A percentile compares a stretch with the other conserved stretches of the same genome.
Conservation (phyloP, 2,113 vertebrate genomes). For the Rhabdomys dilectus region DNA sequence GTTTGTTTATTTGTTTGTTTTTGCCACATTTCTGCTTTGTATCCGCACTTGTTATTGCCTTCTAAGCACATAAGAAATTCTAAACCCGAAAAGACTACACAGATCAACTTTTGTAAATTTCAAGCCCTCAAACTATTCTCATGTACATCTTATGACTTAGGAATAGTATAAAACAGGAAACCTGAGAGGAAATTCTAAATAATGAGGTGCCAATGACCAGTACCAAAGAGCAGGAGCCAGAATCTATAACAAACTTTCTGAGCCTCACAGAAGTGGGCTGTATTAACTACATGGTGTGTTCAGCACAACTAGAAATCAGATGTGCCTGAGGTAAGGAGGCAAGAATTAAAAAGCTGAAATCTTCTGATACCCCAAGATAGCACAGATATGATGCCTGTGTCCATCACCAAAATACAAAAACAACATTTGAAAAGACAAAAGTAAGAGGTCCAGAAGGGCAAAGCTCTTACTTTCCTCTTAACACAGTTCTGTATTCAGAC, state of each 20-base stretch:
- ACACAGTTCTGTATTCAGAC: conserved; percentile 86
- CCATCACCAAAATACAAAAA: background rate
- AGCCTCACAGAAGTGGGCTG: background rate
- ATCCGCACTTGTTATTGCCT: background rate
- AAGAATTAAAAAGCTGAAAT: background rate
- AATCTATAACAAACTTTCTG: background rate
- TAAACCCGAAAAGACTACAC: conserved; percentile 15
- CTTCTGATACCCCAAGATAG: background rate
- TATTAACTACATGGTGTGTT: background rate
- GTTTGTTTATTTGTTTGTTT: background rate
- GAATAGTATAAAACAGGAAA: background rate
- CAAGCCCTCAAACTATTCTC: background rate
- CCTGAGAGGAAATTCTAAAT: background rate
- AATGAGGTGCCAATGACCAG: background rate
- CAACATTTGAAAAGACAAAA: background rate
- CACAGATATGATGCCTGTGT: background rate
- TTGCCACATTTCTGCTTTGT: background rate
- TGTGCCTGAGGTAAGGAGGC: background rate
- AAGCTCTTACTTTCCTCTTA: conserved; percentile 90
- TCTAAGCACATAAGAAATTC: background rate
- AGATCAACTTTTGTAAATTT: conserved; percentile 41
- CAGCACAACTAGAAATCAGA: background rate
- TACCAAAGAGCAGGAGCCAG: background rate
- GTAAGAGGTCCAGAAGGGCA: conserved; percentile 25
- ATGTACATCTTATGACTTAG: conserved; percentile 23